Evolutionary conservation across 2,888 invertebrate genomes (phyloP), one percentile per base, ranked within the genome.

Genomic region (Heterodera filipjevi): DNA sequence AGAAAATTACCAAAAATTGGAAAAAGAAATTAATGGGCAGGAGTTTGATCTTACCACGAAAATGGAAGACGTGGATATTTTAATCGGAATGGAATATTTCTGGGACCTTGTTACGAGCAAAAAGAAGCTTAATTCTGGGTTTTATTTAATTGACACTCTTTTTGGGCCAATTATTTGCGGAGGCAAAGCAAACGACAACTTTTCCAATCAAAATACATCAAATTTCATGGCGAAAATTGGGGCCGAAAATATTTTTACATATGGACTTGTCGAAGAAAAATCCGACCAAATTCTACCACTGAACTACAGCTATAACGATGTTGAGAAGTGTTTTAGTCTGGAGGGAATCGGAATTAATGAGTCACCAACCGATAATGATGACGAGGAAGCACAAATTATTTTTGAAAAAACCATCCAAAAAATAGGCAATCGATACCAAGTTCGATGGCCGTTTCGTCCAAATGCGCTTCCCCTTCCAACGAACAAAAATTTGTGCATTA

Each of bases 21-120:
- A 49, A 49, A 16, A 19, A 49, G 49, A 49, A 19, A 49, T 16
- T 3, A 49, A 16, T 16, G 49, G 16, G 3, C 6, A 49, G 3
- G 19, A 49, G 19, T 16, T 49, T 49, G 19, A 16, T 49, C 49
- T 19, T 16, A 49, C n/a, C 22, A 71, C 30, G 1, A 22, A 71
- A 71, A 27, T 44, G n/a, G n/a, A 75, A 68, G 77, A 77, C 12
- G 33, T 74, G 0, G 77, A 77, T 22, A 75, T 77, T n/a, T 30
- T 77, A 1, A 77, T 77, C 16, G 77, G 77, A 8, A 77, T 77
- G 76, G 74, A 30, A 16, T 49, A 77, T 27, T 77, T 77, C 30
- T 77, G 77, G 77, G 33, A 46, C n/a, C 44, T 77, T 22, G 33
- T 77, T 0, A 71, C 27, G 39, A 77, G 35, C 8, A 66, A 33